Evolutionary conservation across 2,797 vertebrate genomes (phyloP), one percentile per base, ranked within the genome.

Genomic region (Gymnocypris eckloni): DNA sequence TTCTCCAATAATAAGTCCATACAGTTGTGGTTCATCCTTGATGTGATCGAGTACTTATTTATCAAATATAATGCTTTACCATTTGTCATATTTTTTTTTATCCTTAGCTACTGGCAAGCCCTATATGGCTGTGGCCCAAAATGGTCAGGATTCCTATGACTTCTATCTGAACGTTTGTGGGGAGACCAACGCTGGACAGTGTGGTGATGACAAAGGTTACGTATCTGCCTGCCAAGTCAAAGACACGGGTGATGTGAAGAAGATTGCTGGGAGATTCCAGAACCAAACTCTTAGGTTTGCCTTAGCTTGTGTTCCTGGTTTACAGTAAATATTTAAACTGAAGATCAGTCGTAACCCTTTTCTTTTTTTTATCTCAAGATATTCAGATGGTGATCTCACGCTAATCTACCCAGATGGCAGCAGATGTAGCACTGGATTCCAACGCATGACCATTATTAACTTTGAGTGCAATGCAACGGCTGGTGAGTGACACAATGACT

Each of bases 401-500:
- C 92, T 99, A 80, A 97, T 96, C 81, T 99, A 98, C 88, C 96
- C 94, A 0, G 96, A 95, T 2, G 98, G 98, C 0, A 92, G 83
- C 4, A 90, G 61, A 0, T 99, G 98, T 90, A 98, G 97, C 86
- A 96, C 96, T 0, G 98, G 97, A 82, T 99, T 99, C 90, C 96
- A 97, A 93, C 95, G 98, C 80, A 98, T 99, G 98, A 99, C 96
- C 10, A 96, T 99, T 87, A 98, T 99, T 87, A 98, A 97, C 94
- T 98, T 99, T 69, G 95, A 96, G 87, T 99, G 98, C 95, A 97
- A 95, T 90, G 91, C 94, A 84, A 96, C 92, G 0, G 97, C 97
- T 87, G 95, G 98, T 99, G 89, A 96, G 94, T 77, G 39, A 75
- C 41, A 3, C 20, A n/a, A 20, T 45, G 43, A 41, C 28, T 56